Conservation (phyloP, 2,888 invertebrate species). For the Neoascia interrupta region DNA sequence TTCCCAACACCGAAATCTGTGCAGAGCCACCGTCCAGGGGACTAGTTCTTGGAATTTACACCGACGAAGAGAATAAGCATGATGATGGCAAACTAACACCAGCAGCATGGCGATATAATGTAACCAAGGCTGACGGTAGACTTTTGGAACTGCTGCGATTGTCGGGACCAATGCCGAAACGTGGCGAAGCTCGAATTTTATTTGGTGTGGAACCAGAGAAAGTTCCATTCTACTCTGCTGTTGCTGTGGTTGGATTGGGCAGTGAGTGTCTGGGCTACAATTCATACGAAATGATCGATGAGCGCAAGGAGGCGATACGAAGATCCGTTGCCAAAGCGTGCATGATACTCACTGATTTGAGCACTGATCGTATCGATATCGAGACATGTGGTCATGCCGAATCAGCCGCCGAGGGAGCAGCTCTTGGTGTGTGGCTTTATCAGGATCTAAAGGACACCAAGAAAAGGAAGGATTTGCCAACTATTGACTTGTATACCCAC, state of each 20-base stretch:
- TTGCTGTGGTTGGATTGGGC: slow-evolving; percentile 89
- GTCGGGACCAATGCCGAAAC: slow-evolving; percentile 80
- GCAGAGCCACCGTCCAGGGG: slow-evolving; percentile 79
- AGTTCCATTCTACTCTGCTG: slow-evolving; percentile 81
- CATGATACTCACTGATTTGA: slow-evolving; percentile 81
- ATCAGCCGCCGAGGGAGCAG: slow-evolving; percentile 89
- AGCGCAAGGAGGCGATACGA: slow-evolving; percentile 87
- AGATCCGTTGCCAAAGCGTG: slow-evolving; percentile 85
- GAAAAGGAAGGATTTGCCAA: slow-evolving; percentile 72
- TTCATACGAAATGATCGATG: slow-evolving; percentile 85
- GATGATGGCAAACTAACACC: slow-evolving; percentile 83
- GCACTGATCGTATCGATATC: slow-evolving; percentile 83
- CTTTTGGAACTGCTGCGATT: slow-evolving; percentile 81
- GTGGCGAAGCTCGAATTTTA: slow-evolving; percentile 83
- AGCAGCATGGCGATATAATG: slow-evolving; percentile 83
- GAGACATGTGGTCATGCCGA: slow-evolving; percentile 88
- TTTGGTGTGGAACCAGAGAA: slow-evolving; percentile 83
- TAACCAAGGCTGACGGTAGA: slow-evolving; percentile 80
- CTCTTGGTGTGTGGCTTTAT: slow-evolving; percentile 85
- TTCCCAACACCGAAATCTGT: slow-evolving; percentile 76
- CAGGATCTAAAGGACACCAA: slow-evolving; percentile 80
- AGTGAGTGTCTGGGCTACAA: slow-evolving; percentile 85
- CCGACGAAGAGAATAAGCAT: slow-evolving; percentile 81
- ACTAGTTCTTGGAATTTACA: slow-evolving; percentile 85
- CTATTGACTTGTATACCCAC: slow-evolving; percentile 80